Conservation (phyloP, 2,888 invertebrate genomes). For the Antitype chi region DNA sequence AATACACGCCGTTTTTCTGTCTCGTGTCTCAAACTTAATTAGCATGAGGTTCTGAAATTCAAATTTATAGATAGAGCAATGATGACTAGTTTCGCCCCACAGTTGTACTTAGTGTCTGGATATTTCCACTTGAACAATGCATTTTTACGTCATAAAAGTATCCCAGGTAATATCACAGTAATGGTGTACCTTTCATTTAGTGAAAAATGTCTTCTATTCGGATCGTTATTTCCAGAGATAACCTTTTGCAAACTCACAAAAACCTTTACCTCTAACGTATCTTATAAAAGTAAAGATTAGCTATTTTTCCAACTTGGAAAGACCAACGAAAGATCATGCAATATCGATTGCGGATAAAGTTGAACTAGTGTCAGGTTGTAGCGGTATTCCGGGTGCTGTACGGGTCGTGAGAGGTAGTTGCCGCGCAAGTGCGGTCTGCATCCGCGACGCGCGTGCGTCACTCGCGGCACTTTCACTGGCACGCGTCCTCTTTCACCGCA, state of each 20-base stretch:
- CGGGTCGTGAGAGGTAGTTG: conserved; percentile 1
- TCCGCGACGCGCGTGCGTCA: conserved; percentile 59
- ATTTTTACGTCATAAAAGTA: background rate
- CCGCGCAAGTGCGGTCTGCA: background rate
- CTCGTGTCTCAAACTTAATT: background rate
- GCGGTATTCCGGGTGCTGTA: conserved; percentile 26
- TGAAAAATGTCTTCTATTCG: background rate
- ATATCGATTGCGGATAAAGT: conserved; percentile 36
- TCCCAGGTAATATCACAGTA: background rate
- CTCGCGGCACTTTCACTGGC: conserved; percentile 60
- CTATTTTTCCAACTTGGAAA: background rate
- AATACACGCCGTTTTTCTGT: too few species aligned
- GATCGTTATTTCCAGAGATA: conserved; percentile 1
- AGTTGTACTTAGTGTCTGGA: background rate
- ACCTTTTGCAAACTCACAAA: background rate
- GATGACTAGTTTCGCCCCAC: background rate
- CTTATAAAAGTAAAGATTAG: background rate
- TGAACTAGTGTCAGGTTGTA: background rate
- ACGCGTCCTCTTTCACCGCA: conserved; percentile 59
- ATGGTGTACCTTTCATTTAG: background rate
- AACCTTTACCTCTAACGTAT: conserved; percentile 10
- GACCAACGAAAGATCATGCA: conserved; percentile 1
- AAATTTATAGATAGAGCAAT: background rate
- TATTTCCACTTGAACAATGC: background rate
- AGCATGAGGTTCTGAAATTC: background rate